Percentiles rank a stretch among this genome's conserved stretches.
Conservation (phyloP, 2,797 vertebrate genomes). For the Huso huso region DNA sequence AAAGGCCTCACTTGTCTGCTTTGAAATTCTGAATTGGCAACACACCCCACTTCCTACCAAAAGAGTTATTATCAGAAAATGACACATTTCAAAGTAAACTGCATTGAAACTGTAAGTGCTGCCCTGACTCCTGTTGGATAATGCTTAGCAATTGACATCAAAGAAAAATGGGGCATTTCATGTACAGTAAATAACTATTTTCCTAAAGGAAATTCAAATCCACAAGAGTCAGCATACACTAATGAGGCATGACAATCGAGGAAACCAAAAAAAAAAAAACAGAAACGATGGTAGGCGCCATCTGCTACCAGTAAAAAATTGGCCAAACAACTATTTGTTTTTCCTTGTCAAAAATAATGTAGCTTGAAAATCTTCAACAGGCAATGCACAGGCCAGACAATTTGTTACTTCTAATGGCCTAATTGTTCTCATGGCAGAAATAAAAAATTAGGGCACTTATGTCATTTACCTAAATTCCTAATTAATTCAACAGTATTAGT, state of each 20-base stretch:
- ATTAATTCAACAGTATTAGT: slow-evolving; percentile 67
- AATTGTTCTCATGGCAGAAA: slow-evolving; percentile 80
- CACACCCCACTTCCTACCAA: too few relatives aligned
- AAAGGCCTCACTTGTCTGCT: slow-evolving; percentile 72
- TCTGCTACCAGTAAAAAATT: slow-evolving; percentile 59
- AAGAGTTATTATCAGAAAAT: slow-evolving; percentile 24
- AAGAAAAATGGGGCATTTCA: slow-evolving; percentile 38
- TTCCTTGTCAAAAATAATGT: slow-evolving; percentile 76
- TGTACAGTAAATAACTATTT: slow-evolving; percentile 76
- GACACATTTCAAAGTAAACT: slow-evolving; percentile 46
- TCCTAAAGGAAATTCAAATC: slow-evolving; percentile 67
- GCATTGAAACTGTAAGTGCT: slow-evolving; percentile 32
- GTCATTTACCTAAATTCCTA: slow-evolving; percentile 78
- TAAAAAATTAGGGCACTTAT: slow-evolving; percentile 77
- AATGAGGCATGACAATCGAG: slow-evolving; percentile 66
- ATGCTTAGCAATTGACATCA: too few relatives aligned
- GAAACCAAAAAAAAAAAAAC: slow-evolving; percentile 24
- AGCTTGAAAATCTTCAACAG: slow-evolving; percentile 76
- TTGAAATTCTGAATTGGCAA: slow-evolving; percentile 66
- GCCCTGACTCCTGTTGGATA: slow-evolving; percentile 51
- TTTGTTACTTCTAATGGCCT: slow-evolving; percentile 78
- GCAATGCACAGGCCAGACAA: slow-evolving; percentile 49
- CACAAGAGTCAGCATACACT: slow-evolving; percentile 62
- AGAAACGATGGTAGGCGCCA: slow-evolving; percentile 38
- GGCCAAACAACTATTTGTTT: slow-evolving; percentile 67